phyloP scores from a whole-genome alignment of 1,140 invertebrate species.

The Rhagoletis pomonella region DNA sequence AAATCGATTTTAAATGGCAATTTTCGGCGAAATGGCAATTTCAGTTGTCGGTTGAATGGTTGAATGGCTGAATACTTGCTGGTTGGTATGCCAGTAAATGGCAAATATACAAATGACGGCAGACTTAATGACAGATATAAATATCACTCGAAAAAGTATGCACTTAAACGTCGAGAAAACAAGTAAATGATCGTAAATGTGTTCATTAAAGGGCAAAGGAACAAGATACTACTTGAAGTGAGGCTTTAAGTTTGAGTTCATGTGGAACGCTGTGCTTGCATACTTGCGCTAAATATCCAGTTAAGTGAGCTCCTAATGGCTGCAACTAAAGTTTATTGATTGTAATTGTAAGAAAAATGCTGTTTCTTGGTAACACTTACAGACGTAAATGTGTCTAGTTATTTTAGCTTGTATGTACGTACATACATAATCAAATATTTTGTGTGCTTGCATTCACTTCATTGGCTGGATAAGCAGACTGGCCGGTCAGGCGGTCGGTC shows the following conservation, averaged over 20 bases:
- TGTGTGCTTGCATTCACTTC: background rate
- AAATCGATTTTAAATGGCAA: constrained; percentile 52
- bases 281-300: background rate
- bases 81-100: constrained; percentile 16
- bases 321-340: constrained; percentile 45
- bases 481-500: too few relatives aligned
- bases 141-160: constrained; percentile 23
- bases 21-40: constrained; percentile 43
- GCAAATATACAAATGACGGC: constrained; percentile 7
- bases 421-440: background rate
- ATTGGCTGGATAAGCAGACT: too few relatives aligned
- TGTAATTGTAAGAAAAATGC: background rate
- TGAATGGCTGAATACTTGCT: background rate
- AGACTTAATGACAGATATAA: constrained; percentile 51
- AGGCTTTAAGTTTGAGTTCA: background rate
- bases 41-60: background rate
- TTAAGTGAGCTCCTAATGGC: constrained; percentile 37
- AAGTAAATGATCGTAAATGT: background rate
- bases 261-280: background rate
- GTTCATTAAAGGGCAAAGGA: background rate
- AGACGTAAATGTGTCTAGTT: background rate
- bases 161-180: background rate
- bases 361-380: background rate
- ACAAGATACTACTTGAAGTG: background rate
- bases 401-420: background rate